A percentile compares a stretch with the other conserved stretches of the same genome.
phyloP scores from a whole-genome alignment of 2,113 vertebrate genomes.

The Apistogramma diplotaenia region DNA sequence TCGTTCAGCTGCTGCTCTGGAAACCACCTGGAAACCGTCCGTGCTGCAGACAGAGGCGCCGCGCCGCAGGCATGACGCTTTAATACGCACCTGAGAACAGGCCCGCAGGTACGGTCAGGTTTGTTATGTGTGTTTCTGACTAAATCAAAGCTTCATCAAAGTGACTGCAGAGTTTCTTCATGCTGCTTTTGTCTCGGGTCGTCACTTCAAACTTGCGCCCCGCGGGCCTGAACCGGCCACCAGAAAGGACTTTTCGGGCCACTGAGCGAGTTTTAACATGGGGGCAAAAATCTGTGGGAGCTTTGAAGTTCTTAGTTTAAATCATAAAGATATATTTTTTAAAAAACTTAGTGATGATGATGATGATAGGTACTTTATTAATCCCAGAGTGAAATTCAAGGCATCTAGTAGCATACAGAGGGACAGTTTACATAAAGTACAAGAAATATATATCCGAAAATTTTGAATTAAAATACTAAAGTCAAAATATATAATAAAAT shows the following conservation, averaged over 20 bases:
- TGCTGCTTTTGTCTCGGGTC: background rate
- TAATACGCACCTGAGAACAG: background rate
- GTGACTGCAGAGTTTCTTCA: background rate
- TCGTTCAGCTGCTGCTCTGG: background rate
- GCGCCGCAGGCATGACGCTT: background rate
- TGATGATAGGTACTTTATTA: too few relatives aligned
- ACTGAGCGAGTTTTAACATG: background rate
- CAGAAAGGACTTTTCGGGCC: background rate
- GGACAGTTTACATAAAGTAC: too few relatives aligned
- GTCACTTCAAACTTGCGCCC: background rate
- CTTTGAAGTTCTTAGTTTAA: background rate
- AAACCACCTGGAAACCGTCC: background rate
- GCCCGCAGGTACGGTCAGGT: background rate
- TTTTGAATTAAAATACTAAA: too few relatives aligned
- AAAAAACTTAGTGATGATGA: too few relatives aligned
- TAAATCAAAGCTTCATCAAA: background rate
- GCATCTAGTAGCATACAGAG: too few relatives aligned
- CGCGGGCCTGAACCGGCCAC: background rate
- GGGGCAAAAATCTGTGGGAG: background rate
- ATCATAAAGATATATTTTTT: background rate
- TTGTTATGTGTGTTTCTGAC: background rate
- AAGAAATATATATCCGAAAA: too few relatives aligned
- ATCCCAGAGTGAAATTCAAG: too few relatives aligned
- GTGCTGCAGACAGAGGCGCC: background rate
- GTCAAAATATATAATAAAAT: too few relatives aligned